Base-by-base conservation (phyloP, 1,140 invertebrate species). In the Aradophagus sp. region DNA sequence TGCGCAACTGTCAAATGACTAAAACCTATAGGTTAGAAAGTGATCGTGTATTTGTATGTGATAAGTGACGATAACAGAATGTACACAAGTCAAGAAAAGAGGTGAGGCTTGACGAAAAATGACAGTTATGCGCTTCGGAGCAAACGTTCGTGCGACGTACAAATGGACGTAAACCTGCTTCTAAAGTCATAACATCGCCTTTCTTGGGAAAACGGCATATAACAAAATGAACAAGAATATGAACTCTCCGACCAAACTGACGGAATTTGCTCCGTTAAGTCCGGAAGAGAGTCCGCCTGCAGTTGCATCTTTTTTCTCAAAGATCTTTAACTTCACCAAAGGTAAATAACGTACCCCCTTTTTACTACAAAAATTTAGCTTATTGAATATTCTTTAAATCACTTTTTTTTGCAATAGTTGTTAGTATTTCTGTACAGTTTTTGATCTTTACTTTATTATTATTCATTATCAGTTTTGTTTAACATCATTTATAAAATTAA, bases 231-330 rank as follows among this genome's bases (percentile, higher is more conserved):
- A 88, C 77, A 89, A 88, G 73, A 91, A 92, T 77, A 83, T 92
- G 65, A 88, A 92, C 53, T 90, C 90, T 1, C 89, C 89, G 2
- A 89, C 89, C 1, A 90, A 91, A 75, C 80, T 94, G 19, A 93
- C 93, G 27, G 91, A 93, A 80, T 94, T 94, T 77, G 91, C 91
- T 52, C 91, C 91, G 15, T 80, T 92, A 2, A 90, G 88, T 77
- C 88, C 90, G 0, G 90, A 91, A 58, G 88, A 87, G 48, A 89
- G 86, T 61, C 88, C 87, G 72, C 87, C 87, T 29, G 86, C 82
- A 11, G 88, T 90, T 15, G 82, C 86, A 2, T 88, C 87, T 2
- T 77, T 89, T n/a, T 86, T 90, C 59, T 87, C 88, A 0, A 90
- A 88, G 74, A 86, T 90, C 26, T 90, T 90, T 63, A 88, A 81